Percentiles rank a stretch among this genome's conserved stretches.
These are phyloP conservation scores for Clupea harengus DNA, from an alignment of 2,113 vertebrate genomes.

Conservation along the genomic window DNA sequence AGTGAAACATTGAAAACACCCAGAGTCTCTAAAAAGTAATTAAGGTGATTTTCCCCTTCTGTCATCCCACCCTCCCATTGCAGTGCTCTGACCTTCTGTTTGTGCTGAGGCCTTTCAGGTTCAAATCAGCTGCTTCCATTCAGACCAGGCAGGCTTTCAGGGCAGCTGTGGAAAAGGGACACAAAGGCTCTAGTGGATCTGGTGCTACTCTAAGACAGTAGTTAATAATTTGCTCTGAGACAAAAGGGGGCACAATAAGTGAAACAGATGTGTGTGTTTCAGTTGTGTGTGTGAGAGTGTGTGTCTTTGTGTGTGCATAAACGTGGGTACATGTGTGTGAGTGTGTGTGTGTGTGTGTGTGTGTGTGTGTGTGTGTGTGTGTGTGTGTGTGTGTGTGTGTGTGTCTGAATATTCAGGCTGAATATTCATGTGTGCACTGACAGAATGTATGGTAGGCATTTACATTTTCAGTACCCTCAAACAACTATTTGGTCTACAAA, in stretches of 20 bases:
- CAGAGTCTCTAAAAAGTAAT: background rate
- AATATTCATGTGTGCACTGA: background rate
- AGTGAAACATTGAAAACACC: background rate
- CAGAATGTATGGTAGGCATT: background rate
- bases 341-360: too few relatives aligned
- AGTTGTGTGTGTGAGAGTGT: background rate
- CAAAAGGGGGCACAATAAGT: background rate
- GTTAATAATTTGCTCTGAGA: background rate
- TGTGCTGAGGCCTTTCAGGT: constrained; percentile 58
- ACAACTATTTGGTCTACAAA: background rate
- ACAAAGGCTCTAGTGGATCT: constrained; percentile 43
- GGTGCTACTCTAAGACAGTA: background rate
- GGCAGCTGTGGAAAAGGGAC: constrained; percentile 58
- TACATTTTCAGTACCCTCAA: background rate
- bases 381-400: background rate
- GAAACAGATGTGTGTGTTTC: background rate
- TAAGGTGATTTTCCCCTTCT: constrained; percentile 8
- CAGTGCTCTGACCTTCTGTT: constrained; percentile 43
- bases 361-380: background rate
- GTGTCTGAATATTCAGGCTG: background rate
- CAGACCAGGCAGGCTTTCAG: constrained; percentile 36
- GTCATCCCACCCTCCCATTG: constrained; percentile 24
- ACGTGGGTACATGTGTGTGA: too few relatives aligned
- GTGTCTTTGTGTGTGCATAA: background rate
- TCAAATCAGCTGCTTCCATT: constrained; percentile 60